These are phyloP conservation scores for Lepidotrigona ventralis DNA, from an alignment of 1,140 invertebrate species.

Conservation along the genomic window DNA sequence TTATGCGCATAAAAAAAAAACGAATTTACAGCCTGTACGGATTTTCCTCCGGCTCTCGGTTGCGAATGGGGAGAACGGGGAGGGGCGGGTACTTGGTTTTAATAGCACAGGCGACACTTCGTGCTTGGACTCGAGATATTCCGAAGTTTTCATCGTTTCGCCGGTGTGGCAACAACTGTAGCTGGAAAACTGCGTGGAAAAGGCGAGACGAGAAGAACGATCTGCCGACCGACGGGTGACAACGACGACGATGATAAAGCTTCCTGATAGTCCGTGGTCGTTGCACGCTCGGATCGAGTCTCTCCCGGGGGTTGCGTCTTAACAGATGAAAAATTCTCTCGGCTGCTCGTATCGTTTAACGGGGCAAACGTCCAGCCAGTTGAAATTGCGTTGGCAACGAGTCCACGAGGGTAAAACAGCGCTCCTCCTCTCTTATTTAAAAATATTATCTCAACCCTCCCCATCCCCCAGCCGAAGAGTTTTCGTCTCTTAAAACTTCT, in stretches of 20 bases:
- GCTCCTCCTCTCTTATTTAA: neutral
- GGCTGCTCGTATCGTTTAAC: constrained; percentile 23
- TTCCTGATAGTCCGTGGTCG: constrained; percentile 60
- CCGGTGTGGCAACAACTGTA: neutral
- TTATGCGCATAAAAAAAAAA: no score
- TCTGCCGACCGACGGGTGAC: constrained; percentile 17
- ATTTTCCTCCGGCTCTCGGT: neutral
- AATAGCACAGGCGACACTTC: neutral
- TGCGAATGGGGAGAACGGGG: neutral
- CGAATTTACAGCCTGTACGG: neutral
- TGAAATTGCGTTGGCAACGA: constrained; percentile 23
- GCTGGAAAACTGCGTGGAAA: neutral
- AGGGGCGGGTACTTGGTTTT: neutral
- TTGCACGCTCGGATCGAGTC: constrained; percentile 24
- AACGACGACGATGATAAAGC: constrained; percentile 49
- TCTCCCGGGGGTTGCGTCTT: neutral
- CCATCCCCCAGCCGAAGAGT: neutral
- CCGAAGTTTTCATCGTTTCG: neutral
- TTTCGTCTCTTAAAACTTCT: neutral
- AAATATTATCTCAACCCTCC: neutral
- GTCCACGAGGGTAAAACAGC: neutral
- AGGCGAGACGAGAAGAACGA: constrained; percentile 22
- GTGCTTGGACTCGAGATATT: neutral
- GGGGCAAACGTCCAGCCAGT: neutral
- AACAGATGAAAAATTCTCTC: constrained; percentile 28